phyloP scores from a whole-genome alignment of 2,113 vertebrate species.

The Cinclus cinclus region DNA sequence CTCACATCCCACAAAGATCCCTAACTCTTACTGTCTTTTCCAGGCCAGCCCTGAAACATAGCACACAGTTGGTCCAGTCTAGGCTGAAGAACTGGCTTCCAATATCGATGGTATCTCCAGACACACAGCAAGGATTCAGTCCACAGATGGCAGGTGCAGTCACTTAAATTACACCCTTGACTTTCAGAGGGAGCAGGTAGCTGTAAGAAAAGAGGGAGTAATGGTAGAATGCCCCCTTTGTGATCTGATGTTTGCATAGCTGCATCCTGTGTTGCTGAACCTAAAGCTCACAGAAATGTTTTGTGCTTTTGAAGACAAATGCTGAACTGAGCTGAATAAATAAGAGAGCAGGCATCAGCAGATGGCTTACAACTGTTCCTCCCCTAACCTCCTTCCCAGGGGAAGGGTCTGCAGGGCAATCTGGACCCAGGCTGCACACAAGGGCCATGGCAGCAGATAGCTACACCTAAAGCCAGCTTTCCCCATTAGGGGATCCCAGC shows the following conservation, averaged over 20 bases:
- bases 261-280: background rate
- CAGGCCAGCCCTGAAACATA: constrained; percentile 73
- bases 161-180: background rate
- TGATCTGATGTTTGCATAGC: background rate
- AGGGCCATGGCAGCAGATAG: background rate
- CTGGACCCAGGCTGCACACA: background rate
- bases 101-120: constrained; percentile 53
- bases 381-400: background rate
- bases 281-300: background rate
- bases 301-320: background rate
- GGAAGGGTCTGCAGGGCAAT: no score
- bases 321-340: background rate
- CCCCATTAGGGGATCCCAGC: background rate
- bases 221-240: background rate
- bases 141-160: background rate
- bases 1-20: background rate
- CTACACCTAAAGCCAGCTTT: background rate
- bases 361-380: background rate
- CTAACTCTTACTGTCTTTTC: background rate
- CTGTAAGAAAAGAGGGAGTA: background rate
- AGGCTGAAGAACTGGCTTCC: constrained; percentile 73
- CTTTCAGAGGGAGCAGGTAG: background rate
- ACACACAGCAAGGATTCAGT: background rate
- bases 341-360: background rate
- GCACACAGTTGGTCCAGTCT: constrained; percentile 75